Evolutionary conservation across 37 sponge, comb jelly and placozoan genomes (phyloP), one percentile per base, ranked within the genome.

Genomic region (Halisarca cf. caerulea): DNA sequence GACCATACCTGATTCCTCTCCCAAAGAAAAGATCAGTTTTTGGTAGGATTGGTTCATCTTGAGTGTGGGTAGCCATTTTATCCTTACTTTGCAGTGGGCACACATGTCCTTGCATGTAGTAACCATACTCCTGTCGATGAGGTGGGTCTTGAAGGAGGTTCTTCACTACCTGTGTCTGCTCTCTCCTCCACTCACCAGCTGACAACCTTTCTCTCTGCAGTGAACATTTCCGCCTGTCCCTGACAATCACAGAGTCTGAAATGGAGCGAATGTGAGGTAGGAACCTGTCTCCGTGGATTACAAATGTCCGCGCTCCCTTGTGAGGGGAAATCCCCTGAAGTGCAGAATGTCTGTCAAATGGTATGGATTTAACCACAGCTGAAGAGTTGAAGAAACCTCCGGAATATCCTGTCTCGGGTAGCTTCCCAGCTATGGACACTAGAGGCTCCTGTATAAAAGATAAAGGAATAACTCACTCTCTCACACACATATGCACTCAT

Each of bases 371-470:
- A 1, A 44, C n/a, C 7, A 36, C 38, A 25, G 77, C 36, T 33
- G 77, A 44, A 9, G 77, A 40, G 45, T 74, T 74, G 77, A 74
- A 74, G 77, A 74, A 74, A 1, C 77, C 77, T 40, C 77, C 77
- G 23, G 45, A 23, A 24, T 21, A 24, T 0, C 77, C 77, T 74
- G 24, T 33, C 45, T 74, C 77, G 1, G 40, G 45, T 38, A 24
- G 32, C 38, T 7, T 74, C 2, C 44, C 45, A 24, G 77, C 77
- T 4, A 40, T 37, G 20, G 24, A n/a, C 24, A 21, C 24, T 1
- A 74, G 77, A n/a, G 77, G 45, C 77, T 41, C 47, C 77, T 74
- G 7, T 9, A 54, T 54, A 17, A 17, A 17, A 11, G 17, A n/a
- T n/a, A n/a, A n/a, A n/a, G n/a, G n/a, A n/a, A n/a, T n/a, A n/a